Conservation (phyloP, 2,797 vertebrate species). For the Euthynnus affinis region DNA sequence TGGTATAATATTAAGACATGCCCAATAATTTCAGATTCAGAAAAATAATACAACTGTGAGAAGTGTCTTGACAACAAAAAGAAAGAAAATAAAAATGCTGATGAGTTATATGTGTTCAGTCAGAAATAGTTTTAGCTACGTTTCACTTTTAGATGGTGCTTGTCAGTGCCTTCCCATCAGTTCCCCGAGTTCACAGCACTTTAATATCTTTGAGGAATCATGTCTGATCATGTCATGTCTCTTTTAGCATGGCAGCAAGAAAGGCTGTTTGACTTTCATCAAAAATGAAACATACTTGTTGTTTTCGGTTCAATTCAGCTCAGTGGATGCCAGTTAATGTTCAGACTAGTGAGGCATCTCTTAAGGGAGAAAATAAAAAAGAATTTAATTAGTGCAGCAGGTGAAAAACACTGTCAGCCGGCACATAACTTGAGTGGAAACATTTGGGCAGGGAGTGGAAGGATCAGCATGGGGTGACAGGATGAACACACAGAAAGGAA, state of each 20-base stretch:
- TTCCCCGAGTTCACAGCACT: conserved; percentile 41
- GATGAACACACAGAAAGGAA: conserved; percentile 67
- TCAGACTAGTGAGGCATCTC: conserved; percentile 40
- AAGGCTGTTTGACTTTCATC: conserved; percentile 49
- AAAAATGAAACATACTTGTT: conserved; percentile 31
- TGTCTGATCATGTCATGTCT: conserved; percentile 51
- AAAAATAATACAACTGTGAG: background rate
- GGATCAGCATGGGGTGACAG: conserved; percentile 60
- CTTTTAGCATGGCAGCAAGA: conserved; percentile 36
- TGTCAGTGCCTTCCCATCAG: conserved; percentile 40
- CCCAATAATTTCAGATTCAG: background rate
- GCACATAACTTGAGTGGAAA: conserved; percentile 60
- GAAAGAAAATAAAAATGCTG: background rate
- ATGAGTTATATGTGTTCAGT: conserved; percentile 22
- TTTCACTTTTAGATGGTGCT: conserved; percentile 25
- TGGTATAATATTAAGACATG: background rate
- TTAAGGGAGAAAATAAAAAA: conserved; percentile 57
- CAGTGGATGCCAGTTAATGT: conserved; percentile 48
- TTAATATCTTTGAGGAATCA: conserved; percentile 56
- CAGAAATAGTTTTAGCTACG: background rate
- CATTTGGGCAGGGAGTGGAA: conserved; percentile 63
- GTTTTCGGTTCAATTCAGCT: conserved; percentile 58
- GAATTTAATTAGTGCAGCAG: conserved; percentile 60
- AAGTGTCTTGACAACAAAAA: conserved; percentile 28
- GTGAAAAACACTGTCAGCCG: conserved; percentile 42